Evolutionary conservation across 2,888 invertebrate genomes (phyloP).

Genomic region (Eucera pruinosa): DNA sequence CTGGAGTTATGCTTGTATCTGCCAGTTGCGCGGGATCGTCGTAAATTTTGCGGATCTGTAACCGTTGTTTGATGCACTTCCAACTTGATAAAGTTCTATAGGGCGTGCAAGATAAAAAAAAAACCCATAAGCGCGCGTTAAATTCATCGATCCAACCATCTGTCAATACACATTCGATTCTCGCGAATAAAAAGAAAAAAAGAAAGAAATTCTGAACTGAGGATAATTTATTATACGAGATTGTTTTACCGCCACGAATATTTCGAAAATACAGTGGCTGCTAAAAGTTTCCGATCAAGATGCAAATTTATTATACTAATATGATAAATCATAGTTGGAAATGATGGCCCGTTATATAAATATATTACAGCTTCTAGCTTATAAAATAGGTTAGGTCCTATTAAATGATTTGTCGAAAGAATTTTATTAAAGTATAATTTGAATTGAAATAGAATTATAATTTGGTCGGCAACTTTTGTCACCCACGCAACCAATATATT

Average conservation of each 20-base stretch:
- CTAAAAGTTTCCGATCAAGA: too few species aligned
- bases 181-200: background rate
- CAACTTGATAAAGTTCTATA: slow-evolving; percentile 13
- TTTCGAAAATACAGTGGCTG: background rate
- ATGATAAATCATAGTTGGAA: too few species aligned
- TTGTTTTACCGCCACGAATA: background rate
- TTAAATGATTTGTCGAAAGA: too few species aligned
- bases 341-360: too few species aligned
- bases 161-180: background rate
- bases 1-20: slow-evolving; percentile 34
- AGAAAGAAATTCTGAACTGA: background rate
- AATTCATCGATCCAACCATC: background rate
- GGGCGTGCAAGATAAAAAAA: background rate
- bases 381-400: too few species aligned
- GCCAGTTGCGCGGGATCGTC: slow-evolving; percentile 6
- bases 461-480: too few species aligned
- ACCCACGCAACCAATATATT: too few species aligned
- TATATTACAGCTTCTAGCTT: too few species aligned
- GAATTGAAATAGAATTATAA: too few species aligned
- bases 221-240: background rate
- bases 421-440: too few species aligned
- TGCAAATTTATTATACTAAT: too few species aligned
- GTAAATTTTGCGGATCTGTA: slow-evolving; percentile 43
- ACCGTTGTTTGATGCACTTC: slow-evolving; percentile 38
- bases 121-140: background rate